These are phyloP conservation scores for Pseudomyrmex sp. DNA, from an alignment of 1,140 invertebrate species.

Conservation along the genomic window DNA sequence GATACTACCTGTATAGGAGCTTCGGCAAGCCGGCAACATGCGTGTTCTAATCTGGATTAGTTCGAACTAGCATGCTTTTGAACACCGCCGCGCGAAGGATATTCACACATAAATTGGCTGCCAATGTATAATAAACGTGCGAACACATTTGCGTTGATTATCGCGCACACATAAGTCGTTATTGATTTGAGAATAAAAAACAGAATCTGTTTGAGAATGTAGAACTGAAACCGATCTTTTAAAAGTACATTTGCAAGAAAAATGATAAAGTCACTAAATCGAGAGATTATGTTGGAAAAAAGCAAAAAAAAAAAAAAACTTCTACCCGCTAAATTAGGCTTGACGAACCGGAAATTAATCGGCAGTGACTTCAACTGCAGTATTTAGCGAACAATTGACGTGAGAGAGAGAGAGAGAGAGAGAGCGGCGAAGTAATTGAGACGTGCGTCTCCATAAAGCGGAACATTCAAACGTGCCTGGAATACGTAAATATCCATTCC, in stretches of 20 bases:
- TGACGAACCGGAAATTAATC: slow-evolving; percentile 13
- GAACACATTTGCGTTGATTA: not conserved
- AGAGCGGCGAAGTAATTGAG: slow-evolving; percentile 28
- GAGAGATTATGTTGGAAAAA: not conserved
- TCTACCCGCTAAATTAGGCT: not conserved
- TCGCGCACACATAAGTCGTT: no score
- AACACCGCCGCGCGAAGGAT: slow-evolving; percentile 37
- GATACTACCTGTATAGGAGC: slow-evolving; percentile 33
- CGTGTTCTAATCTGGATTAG: slow-evolving; percentile 73
- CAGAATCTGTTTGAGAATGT: no score
- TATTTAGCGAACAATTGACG: slow-evolving; percentile 46
- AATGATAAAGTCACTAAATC: no score
- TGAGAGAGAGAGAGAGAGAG: not conserved
- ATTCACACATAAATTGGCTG: not conserved
- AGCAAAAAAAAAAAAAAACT: no score
- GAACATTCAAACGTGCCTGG: slow-evolving; percentile 43
- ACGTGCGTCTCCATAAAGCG: slow-evolving; percentile 18
- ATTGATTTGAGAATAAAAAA: not conserved
- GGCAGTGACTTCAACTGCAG: not conserved
- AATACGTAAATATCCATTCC: slow-evolving; percentile 48
- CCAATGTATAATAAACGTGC: not conserved
- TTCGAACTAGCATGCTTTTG: slow-evolving; percentile 63
- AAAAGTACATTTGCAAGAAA: no score
- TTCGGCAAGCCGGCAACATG: slow-evolving; percentile 60
- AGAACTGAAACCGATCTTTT: no score